phyloP scores from a whole-genome alignment of 2,888 invertebrate genomes.

The Psylliodes chrysocephalus region DNA sequence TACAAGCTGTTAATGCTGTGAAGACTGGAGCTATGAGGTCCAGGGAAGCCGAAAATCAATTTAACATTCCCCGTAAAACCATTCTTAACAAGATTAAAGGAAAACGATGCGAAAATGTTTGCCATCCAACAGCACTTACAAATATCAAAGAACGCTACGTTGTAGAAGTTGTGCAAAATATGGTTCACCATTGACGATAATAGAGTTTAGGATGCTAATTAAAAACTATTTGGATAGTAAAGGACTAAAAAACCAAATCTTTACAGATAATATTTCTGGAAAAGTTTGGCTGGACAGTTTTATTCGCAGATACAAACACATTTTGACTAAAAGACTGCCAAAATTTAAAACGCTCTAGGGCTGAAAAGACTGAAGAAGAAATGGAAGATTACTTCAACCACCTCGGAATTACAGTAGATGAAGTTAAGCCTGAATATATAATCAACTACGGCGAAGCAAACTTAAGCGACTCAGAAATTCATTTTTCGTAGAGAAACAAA shows the following conservation, averaged over 20 bases:
- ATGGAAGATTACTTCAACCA: conserved; percentile 2
- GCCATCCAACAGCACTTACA: not conserved
- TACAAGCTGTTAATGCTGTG: no score
- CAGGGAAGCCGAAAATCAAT: not conserved
- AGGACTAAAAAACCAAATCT: not conserved
- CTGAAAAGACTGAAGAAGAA: conserved; percentile 5
- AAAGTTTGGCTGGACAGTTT: not conserved
- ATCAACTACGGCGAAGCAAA: conserved; percentile 38
- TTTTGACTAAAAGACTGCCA: not conserved
- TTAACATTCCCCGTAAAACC: conserved; percentile 8
- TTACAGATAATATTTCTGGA: not conserved
- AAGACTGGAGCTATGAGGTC: not conserved
- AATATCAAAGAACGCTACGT: not conserved
- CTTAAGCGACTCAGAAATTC: no score
- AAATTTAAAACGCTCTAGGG: not conserved
- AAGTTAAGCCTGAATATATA: conserved; percentile 11
- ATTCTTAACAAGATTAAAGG: not conserved
- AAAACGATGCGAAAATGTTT: not conserved
- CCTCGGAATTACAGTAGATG: not conserved
- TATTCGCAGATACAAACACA: no score
- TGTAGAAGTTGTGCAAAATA: not conserved
- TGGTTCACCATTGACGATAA: no score
- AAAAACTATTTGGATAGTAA: no score
- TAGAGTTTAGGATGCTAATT: no score
- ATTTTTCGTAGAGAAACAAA: conserved; percentile 21